phyloP scores from a whole-genome alignment of 2,888 invertebrate species.

The Drosophila birchii region DNA sequence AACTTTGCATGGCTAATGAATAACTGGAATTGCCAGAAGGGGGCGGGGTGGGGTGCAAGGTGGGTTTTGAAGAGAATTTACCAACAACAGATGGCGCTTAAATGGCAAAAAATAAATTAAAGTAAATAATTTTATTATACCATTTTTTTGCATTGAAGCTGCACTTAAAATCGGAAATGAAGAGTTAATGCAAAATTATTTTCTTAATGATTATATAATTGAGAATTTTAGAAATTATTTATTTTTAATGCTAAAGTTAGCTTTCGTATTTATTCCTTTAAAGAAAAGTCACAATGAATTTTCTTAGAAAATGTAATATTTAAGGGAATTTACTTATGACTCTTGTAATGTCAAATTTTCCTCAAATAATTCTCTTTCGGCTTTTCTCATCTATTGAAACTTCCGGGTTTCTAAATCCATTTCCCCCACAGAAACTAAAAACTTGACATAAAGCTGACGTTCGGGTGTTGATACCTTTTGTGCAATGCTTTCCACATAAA shows the following conservation, averaged over 20 bases:
- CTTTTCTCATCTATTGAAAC: conserved; percentile 42
- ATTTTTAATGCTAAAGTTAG: neutral
- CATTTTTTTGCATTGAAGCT: conserved; percentile 16
- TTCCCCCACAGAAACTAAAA: neutral
- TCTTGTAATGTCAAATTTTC: neutral
- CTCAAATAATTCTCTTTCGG: conserved; percentile 1
- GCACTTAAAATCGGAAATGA: conserved; percentile 5
- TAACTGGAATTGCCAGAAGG: conserved; percentile 26
- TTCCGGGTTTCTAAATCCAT: conserved; percentile 61
- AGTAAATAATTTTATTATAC: conserved; percentile 30
- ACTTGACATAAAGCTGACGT: conserved; percentile 14
- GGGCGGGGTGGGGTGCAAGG: neutral
- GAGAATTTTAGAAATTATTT: neutral
- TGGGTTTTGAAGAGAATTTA: neutral
- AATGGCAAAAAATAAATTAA: conserved; percentile 12
- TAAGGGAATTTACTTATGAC: neutral
- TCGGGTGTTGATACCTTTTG: neutral
- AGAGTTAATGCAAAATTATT: neutral
- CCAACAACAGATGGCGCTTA: conserved; percentile 38
- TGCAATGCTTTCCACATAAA: conserved; percentile 47
- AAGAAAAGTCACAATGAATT: too few species aligned
- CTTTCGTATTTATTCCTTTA: neutral
- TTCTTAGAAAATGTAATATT: conserved; percentile 2
- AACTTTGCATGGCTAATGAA: conserved; percentile 10
- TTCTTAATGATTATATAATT: neutral